Conservation (phyloP, 2,113 vertebrate species). For the Lampris megalopsis region DNA sequence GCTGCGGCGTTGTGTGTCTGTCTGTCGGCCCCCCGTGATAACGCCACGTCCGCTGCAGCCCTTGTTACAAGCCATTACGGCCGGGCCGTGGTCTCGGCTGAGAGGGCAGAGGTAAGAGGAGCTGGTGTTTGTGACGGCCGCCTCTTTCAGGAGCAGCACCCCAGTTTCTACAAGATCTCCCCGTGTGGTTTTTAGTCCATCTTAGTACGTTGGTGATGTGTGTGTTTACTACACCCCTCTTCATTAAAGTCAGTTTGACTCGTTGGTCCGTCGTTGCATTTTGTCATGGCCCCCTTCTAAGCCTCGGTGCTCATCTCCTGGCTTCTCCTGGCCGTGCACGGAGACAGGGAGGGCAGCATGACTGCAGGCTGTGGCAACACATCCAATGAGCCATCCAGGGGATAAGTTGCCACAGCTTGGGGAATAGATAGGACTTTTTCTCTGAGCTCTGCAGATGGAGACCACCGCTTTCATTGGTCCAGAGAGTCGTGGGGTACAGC, state of each 20-base stretch:
- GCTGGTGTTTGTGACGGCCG: conserved; percentile 7
- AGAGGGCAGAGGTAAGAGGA: conserved; percentile 55
- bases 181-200: not conserved
- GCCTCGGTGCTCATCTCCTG: conserved; percentile 33
- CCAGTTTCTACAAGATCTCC: not conserved
- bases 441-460: conserved; percentile 13
- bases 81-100: conserved; percentile 69
- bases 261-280: conserved; percentile 27
- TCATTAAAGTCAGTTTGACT: not conserved
- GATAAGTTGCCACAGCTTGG: conserved; percentile 64
- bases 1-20: conserved; percentile 48
- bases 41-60: conserved; percentile 71
- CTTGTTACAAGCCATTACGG: conserved; percentile 76
- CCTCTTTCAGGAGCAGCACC: conserved; percentile 11
- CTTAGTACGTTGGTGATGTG: not conserved
- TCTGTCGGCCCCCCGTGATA: conserved; percentile 61
- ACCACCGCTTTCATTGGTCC: not conserved
- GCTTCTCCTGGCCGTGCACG: conserved; percentile 42
- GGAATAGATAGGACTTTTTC: conserved; percentile 54
- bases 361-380: conserved; percentile 55
- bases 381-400: conserved; percentile 59
- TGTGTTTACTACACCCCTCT: not conserved
- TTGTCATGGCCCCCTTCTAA: conserved; percentile 21
- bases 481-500: conserved; percentile 3
- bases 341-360: conserved; percentile 56